Percentiles rank a stretch among this genome's conserved stretches.
Conservation (phyloP, 2,888 invertebrate species). For the Dusona sp. region DNA sequence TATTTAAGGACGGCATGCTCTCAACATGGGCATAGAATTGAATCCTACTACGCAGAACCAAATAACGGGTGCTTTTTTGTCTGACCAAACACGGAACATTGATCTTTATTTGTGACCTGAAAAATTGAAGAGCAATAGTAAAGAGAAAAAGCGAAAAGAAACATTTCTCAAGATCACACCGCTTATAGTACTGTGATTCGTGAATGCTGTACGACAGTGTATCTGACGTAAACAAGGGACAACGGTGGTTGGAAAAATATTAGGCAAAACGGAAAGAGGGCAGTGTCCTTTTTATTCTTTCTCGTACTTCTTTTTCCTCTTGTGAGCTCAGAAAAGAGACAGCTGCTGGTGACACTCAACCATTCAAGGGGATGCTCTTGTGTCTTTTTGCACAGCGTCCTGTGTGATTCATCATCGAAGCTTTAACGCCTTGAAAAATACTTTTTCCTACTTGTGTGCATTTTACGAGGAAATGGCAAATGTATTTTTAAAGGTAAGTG, state of each 20-base stretch:
- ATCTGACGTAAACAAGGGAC: slow-evolving; percentile 40
- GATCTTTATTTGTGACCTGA: not conserved
- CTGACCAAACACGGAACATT: not conserved
- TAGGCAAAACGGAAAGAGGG: slow-evolving; percentile 13
- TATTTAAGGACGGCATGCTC: not conserved
- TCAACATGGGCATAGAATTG: not conserved
- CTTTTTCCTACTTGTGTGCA: slow-evolving; percentile 24
- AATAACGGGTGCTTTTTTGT: not conserved
- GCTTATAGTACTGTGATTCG: not conserved
- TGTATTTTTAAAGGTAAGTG: slow-evolving; percentile 2
- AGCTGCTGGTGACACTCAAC: slow-evolving; percentile 51
- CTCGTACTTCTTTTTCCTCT: not conserved
- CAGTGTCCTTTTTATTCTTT: slow-evolving; percentile 15
- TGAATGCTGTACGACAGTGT: slow-evolving; percentile 19
- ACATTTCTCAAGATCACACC: slow-evolving; percentile 45
- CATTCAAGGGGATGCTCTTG: slow-evolving; percentile 25
- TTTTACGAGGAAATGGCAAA: not conserved
- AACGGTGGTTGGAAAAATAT: slow-evolving; percentile 49
- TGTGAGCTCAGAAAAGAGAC: slow-evolving; percentile 32
- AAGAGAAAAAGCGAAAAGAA: not conserved
- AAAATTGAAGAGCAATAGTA: slow-evolving; percentile 1
- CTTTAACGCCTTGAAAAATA: slow-evolving; percentile 29
- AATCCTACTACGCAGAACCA: not conserved
- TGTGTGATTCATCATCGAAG: slow-evolving; percentile 53
- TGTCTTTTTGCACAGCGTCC: slow-evolving; percentile 20